Percentiles rank a stretch among this genome's conserved stretches.
Conservation (phyloP, 2,888 invertebrate genomes). For the Eutolmus rufibarbis region DNA sequence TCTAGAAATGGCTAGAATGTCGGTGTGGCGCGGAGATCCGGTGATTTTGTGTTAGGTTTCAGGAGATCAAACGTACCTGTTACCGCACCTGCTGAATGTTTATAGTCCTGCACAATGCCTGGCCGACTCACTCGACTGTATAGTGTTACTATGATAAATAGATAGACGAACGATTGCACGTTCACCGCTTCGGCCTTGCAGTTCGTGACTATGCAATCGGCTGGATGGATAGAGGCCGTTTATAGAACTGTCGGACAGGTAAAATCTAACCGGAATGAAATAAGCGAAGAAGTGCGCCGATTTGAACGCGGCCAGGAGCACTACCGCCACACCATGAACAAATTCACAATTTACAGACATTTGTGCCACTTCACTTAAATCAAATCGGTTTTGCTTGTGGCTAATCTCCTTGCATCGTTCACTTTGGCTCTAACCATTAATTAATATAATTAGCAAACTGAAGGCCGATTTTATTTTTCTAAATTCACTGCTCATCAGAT, state of each 20-base stretch:
- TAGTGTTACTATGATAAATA: conserved; percentile 4
- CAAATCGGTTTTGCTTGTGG: background rate
- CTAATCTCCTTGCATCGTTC: background rate
- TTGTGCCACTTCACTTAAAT: background rate
- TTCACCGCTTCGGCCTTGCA: conserved; percentile 5
- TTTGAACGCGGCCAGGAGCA: background rate
- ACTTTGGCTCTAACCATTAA: background rate
- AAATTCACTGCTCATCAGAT: background rate
- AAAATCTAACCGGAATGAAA: background rate
- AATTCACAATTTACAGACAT: background rate
- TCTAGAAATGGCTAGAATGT: background rate
- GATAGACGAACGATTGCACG: background rate
- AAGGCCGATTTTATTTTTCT: background rate
- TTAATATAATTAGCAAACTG: background rate
- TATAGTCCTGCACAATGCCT: conserved; percentile 2
- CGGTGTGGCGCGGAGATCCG: background rate
- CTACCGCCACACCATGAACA: background rate
- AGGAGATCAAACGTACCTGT: background rate
- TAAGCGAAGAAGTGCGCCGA: background rate
- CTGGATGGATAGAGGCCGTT: background rate
- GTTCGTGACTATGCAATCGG: conserved; percentile 16
- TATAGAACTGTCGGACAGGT: background rate
- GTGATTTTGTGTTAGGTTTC: background rate
- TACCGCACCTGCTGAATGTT: background rate
- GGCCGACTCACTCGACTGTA: background rate